These are phyloP conservation scores for Heliconius congener DNA, from an alignment of 1,140 invertebrate genomes.

Conservation along the genomic window DNA sequence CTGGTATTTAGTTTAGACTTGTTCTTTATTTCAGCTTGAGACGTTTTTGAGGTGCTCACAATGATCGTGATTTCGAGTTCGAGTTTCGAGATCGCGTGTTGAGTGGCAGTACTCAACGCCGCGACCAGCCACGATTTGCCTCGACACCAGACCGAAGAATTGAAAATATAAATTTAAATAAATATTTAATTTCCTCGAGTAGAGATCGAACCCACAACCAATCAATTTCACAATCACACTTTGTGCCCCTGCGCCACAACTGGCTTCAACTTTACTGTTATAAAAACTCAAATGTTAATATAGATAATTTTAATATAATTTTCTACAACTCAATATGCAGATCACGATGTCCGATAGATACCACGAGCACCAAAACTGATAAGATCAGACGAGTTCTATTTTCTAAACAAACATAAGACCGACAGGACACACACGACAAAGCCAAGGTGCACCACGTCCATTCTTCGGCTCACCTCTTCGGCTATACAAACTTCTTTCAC, in stretches of 20 bases:
- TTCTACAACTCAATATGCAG: background rate
- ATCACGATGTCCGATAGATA: conserved; percentile 15
- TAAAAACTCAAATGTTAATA: background rate
- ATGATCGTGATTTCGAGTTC: no score
- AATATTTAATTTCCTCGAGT: no score
- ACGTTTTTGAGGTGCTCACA: background rate
- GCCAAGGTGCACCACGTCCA: conserved; percentile 55
- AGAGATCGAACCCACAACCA: no score
- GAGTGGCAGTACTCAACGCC: no score
- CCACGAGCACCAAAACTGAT: conserved; percentile 34
- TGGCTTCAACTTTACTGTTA: no score
- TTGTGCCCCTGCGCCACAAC: no score
- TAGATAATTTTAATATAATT: background rate
- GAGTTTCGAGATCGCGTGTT: no score
- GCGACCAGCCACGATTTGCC: no score
- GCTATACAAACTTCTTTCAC: conserved; percentile 49
- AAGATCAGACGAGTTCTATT: conserved; percentile 54
- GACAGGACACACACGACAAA: conserved; percentile 55
- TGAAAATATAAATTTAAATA: no score
- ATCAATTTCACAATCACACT: no score
- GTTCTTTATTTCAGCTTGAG: background rate
- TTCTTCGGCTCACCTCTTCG: conserved; percentile 62
- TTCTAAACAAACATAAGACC: conserved; percentile 55
- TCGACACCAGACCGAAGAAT: no score
- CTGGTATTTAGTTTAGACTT: background rate